Conservation (phyloP, 1,140 invertebrate species). For the Tyrophagus putrescentiae region DNA sequence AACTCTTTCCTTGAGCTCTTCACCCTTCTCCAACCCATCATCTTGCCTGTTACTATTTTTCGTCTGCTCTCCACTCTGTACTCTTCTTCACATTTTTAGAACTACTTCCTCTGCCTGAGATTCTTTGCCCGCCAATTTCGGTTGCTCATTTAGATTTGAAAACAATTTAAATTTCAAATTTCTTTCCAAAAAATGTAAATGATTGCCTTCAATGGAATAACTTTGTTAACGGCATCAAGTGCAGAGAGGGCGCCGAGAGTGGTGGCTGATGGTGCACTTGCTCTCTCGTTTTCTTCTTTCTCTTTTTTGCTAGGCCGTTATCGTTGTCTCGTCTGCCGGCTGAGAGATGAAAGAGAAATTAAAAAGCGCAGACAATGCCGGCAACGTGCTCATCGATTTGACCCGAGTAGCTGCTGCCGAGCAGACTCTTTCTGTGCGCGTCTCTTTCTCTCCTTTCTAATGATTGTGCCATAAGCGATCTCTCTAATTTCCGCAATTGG, state of each 20-base stretch:
- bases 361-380: neutral
- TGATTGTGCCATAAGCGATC: neutral
- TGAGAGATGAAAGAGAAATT: neutral
- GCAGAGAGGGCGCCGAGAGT: neutral
- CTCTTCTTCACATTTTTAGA: too few species aligned
- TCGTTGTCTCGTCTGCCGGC: too few species aligned
- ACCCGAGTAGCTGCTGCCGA: neutral
- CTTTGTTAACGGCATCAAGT: too few species aligned
- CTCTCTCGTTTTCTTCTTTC: neutral
- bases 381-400: neutral
- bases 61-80: too few species aligned
- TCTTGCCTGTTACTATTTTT: too few species aligned
- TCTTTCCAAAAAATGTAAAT: conserved; percentile 9
- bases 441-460: too few species aligned
- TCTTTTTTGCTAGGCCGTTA: neutral
- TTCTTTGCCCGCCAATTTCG: neutral
- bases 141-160: conserved; percentile 1
- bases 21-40: too few species aligned
- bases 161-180: conserved; percentile 15
- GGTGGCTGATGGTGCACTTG: neutral
- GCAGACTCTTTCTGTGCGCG: too few species aligned
- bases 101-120: too few species aligned
- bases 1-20: too few species aligned
- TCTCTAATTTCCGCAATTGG: neutral
- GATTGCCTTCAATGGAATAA: neutral